These are phyloP conservation scores for Corynorhinus townsendii DNA, from an alignment of 2,113 vertebrate genomes.

Conservation along the genomic window DNA sequence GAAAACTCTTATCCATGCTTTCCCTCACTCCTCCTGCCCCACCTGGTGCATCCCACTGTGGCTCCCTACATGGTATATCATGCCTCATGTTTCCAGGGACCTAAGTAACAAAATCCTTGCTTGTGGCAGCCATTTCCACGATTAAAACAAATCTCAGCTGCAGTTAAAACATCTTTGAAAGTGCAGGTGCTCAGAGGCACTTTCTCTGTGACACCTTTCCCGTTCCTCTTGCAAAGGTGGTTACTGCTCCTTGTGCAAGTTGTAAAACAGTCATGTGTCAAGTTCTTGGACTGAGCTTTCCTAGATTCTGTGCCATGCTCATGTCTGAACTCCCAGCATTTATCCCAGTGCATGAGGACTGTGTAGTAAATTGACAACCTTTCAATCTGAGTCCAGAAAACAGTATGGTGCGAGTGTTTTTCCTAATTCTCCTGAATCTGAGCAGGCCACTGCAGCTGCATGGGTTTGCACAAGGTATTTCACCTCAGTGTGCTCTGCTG, in stretches of 20 bases:
- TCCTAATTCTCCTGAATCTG: not conserved
- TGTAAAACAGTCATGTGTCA: not conserved
- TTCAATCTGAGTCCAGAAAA: not conserved
- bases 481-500: too few species aligned
- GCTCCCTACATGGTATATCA: too few species aligned
- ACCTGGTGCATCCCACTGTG: not conserved
- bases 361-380: not conserved
- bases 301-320: not conserved
- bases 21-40: not conserved
- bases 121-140: not conserved
- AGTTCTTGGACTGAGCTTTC: not conserved
- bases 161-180: not conserved
- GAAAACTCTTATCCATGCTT: not conserved
- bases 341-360: not conserved
- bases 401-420: rapidly evolving
- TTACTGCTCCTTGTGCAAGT: not conserved
- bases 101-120: not conserved
- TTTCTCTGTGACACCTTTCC: not conserved
- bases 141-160: not conserved
- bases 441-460: rapidly evolving
- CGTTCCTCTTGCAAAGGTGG: not conserved
- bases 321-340: not conserved
- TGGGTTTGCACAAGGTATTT: not conserved
- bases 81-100: not conserved
- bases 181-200: not conserved